Evolutionary conservation across 2,113 vertebrate genomes (phyloP).

Genomic region (Synodontis membranacea): DNA sequence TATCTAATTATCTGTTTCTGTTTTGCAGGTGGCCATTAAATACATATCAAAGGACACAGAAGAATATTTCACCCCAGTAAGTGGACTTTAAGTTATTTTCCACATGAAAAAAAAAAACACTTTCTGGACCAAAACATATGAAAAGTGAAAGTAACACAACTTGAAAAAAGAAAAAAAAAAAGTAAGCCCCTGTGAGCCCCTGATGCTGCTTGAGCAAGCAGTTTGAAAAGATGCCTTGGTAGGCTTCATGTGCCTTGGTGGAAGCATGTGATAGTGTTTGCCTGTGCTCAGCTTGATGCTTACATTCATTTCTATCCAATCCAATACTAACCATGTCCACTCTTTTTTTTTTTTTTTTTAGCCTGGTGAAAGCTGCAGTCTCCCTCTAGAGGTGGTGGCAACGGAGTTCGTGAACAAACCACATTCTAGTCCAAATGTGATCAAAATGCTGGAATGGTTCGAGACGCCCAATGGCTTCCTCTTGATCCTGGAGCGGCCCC

Average conservation of each 20-base stretch:
- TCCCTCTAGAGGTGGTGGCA: slow-evolving; percentile 60
- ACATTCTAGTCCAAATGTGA: slow-evolving; percentile 49
- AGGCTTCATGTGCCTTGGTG: no score
- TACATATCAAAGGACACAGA: not conserved
- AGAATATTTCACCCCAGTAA: not conserved
- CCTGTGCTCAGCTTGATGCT: no score
- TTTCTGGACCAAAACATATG: not conserved
- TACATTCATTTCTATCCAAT: no score
- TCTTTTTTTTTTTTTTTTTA: no score
- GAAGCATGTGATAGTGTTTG: no score
- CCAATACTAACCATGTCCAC: no score
- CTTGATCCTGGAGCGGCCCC: slow-evolving; percentile 63
- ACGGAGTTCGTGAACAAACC: slow-evolving; percentile 54
- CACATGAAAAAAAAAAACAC: not conserved
- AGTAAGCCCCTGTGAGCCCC: no score
- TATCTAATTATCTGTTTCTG: not conserved
- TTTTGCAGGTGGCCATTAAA: slow-evolving; percentile 10
- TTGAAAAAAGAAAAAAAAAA: no score
- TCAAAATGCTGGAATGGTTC: slow-evolving; percentile 64
- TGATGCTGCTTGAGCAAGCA: no score
- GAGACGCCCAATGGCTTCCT: slow-evolving; percentile 51
- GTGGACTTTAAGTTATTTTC: not conserved
- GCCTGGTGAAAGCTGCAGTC: slow-evolving; percentile 40
- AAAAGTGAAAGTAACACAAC: no score
- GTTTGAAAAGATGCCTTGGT: no score